A percentile compares a stretch with the other conserved stretches of the same genome.
phyloP scores from a whole-genome alignment of 2,113 vertebrate species.

The Xiphorhynchus elegans region DNA sequence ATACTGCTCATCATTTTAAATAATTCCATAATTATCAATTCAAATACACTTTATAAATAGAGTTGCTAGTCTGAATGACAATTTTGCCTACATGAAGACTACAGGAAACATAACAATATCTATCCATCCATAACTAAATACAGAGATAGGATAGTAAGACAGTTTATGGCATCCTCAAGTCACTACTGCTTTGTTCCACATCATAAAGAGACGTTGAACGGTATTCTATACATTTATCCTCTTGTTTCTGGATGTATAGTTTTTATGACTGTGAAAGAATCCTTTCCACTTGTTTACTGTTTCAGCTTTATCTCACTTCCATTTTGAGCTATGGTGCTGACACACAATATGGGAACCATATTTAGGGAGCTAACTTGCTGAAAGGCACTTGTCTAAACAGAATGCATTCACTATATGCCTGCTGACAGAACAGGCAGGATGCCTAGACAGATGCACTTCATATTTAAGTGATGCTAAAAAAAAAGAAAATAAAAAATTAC shows the following conservation, averaged over 20 bases:
- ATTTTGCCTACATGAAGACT: neutral
- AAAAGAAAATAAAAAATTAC: conserved; percentile 63
- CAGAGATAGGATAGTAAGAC: neutral
- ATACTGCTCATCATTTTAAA: neutral
- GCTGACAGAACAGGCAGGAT: neutral
- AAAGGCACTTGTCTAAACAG: neutral
- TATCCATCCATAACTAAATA: neutral
- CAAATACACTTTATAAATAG: neutral
- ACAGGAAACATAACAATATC: neutral
- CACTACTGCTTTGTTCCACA: neutral
- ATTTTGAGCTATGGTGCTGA: neutral
- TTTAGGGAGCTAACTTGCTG: neutral
- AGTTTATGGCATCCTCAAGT: neutral
- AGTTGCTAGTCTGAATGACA: neutral
- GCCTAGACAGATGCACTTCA: neutral
- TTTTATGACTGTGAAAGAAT: neutral
- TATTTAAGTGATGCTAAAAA: neutral
- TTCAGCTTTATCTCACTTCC: neutral
- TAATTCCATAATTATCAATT: neutral
- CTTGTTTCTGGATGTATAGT: neutral
- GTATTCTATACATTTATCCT: neutral
- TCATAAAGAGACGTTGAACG: neutral
- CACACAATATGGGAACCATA: neutral
- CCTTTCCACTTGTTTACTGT: neutral
- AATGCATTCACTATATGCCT: neutral